Base-by-base conservation (phyloP, 2,888 invertebrate genomes). In the Isotomurus palustris region DNA sequence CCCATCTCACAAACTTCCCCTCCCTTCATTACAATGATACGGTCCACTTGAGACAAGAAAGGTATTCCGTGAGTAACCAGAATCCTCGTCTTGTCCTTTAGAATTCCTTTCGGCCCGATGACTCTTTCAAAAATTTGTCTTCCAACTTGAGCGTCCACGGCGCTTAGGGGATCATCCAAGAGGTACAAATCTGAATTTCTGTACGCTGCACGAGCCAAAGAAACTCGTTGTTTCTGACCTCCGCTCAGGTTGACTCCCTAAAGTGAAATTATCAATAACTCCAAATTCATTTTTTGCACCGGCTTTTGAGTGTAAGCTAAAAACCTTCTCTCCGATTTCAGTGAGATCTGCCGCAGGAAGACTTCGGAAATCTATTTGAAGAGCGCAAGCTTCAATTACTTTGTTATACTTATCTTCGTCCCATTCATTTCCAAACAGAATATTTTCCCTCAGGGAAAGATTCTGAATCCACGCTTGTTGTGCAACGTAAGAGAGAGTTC, bases 401-500 rank as follows among this genome's bases (percentile, higher is more conserved):
- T 83, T 81, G 66, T 87, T 81, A 75, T 96, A 96, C 43, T 81
- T 78, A 54, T 78, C 78, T 56, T 83, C 81, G 72, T 92, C 84
- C 50, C 84, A 79, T 0, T 80, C 72, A 65, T 85, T 85, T n/a
- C 93, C 93, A 77, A 97, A 99, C 28, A 93, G 74, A 66, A 99
- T 90, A 76, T 97, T 97, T 73, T 95, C 88, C 72, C 86, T 84
- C 25, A 97, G 77, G 0, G 94, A 92, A 2, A 90, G 88, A 78
- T 97, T 97, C 76, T 96, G 96, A 56, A 97, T 96, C 97, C 97
- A 97, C 1, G 96, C 93, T 69, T 93, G 92, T 73, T 95, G 94
- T 0, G 94, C 84, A 2, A 93, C 92, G 75, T 92, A 94, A 0
- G 93, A 93, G 21, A 83, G 74, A 2, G 77, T 74, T n/a, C 84